phyloP scores from a whole-genome alignment of 1,140 invertebrate species.

The Listronotus bonariensis region DNA sequence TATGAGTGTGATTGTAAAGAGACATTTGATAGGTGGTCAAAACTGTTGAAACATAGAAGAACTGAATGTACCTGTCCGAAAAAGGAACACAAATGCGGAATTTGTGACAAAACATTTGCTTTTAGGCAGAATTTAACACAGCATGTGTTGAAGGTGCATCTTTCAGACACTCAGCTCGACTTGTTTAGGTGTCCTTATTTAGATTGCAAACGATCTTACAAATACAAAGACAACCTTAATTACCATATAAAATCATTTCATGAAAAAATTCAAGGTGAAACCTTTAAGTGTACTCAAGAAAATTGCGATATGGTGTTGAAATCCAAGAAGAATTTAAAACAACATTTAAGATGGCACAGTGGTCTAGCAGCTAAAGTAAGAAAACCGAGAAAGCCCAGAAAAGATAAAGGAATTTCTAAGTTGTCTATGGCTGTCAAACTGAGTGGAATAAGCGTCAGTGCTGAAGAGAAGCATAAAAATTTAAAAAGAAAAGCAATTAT shows the following conservation, averaged over 20 bases:
- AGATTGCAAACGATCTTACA: slow-evolving; percentile 17
- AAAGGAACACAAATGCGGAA: slow-evolving; percentile 13
- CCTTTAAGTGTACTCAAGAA: slow-evolving; percentile 8
- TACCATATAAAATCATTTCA: slow-evolving; percentile 22
- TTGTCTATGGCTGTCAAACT: slow-evolving; percentile 4
- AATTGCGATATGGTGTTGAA: slow-evolving; percentile 19
- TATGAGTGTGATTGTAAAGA: slow-evolving; percentile 21
- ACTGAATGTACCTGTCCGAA: slow-evolving; percentile 11
- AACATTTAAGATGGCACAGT: slow-evolving; percentile 15
- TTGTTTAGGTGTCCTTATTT: slow-evolving; percentile 18
- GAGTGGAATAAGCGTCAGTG: slow-evolving; percentile 9
- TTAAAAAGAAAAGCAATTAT: not conserved
- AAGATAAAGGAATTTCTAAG: slow-evolving; percentile 19
- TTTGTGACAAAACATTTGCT: slow-evolving; percentile 27
- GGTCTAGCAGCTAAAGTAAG: slow-evolving; percentile 3
- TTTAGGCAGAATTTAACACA: slow-evolving; percentile 10
- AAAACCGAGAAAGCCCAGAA: slow-evolving; percentile 17
- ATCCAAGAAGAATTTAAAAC: slow-evolving; percentile 16
- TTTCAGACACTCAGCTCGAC: slow-evolving; percentile 14
- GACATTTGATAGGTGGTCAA: slow-evolving; percentile 17
- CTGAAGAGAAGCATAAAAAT: not conserved
- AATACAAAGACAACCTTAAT: slow-evolving; percentile 24
- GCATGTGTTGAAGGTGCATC: slow-evolving; percentile 18
- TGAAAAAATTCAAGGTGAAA: slow-evolving; percentile 17
- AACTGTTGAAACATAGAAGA: slow-evolving; percentile 19